A percentile compares a stretch with the other conserved stretches of the same genome.
These are phyloP conservation scores for Syngnathus rostellatus DNA, from an alignment of 2,797 vertebrate species.

Conservation along the genomic window DNA sequence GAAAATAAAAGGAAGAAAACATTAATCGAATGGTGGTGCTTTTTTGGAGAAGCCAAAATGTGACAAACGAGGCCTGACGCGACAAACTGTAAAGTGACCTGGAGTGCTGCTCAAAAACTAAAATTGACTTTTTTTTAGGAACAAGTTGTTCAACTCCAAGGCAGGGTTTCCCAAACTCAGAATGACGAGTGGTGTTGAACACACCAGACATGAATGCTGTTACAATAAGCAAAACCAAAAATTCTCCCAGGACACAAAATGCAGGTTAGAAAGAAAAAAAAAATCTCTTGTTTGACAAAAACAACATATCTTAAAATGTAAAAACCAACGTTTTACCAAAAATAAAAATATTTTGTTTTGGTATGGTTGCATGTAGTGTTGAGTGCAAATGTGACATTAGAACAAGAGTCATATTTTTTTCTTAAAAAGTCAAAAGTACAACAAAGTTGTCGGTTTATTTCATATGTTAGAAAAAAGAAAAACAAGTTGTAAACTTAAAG, in stretches of 20 bases:
- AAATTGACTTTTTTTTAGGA: slow-evolving; percentile 43
- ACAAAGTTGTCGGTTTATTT: no score
- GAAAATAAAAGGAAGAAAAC: slow-evolving; percentile 48
- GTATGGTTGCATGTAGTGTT: not conserved
- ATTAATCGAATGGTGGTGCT: slow-evolving; percentile 41
- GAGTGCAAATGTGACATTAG: not conserved
- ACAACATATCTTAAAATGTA: not conserved
- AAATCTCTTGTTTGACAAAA: not conserved
- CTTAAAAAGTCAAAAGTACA: no score
- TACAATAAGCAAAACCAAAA: not conserved
- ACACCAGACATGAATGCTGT: not conserved
- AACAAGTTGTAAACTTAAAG: not conserved
- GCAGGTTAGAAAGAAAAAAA: no score
- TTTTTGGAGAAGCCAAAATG: slow-evolving; percentile 39
- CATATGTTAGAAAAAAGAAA: not conserved
- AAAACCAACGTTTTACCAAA: not conserved
- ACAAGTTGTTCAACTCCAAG: not conserved
- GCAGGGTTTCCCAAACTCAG: not conserved
- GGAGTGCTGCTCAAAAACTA: slow-evolving; percentile 40
- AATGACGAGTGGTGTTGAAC: not conserved
- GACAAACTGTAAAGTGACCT: slow-evolving; percentile 55
- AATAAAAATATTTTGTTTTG: not conserved
- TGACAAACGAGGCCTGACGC: slow-evolving; percentile 57
- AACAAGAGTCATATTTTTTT: not conserved
- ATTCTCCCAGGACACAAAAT: no score